phyloP scores from a whole-genome alignment of 2,888 invertebrate species.

The Brachyptera putata region DNA sequence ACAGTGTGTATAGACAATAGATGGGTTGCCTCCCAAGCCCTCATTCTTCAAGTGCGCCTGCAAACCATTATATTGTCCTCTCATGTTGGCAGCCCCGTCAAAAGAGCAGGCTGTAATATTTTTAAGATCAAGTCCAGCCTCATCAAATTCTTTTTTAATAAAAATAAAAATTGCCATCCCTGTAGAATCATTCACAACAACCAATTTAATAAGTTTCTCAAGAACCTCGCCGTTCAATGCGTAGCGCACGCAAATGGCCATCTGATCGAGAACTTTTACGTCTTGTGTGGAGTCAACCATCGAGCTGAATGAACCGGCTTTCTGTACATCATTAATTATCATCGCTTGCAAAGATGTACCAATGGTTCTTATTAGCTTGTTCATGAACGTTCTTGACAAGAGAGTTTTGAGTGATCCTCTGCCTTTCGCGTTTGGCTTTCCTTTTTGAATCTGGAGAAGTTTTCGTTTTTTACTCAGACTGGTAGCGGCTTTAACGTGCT shows the following conservation, averaged over 20 bases:
- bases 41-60: neutral
- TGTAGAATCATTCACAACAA: neutral
- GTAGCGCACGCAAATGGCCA: neutral
- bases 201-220: neutral
- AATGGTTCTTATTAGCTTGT: neutral
- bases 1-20: neutral
- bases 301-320: neutral
- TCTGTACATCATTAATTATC: neutral
- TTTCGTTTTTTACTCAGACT: neutral
- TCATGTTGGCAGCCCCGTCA: neutral
- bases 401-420: neutral
- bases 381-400: conserved; percentile 1
- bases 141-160: neutral
- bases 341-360: neutral
- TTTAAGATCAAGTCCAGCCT: neutral
- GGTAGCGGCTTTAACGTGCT: neutral
- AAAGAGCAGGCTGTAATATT: neutral
- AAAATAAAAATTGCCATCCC: neutral
- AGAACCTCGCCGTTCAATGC: neutral
- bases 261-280: neutral
- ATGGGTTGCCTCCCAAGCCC: neutral
- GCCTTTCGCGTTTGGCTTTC: neutral
- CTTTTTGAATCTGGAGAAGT: neutral
- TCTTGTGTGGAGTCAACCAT: neutral
- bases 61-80: neutral